Base-by-base conservation (phyloP, 2,797 vertebrate species). In the Tadarida brasiliensis region DNA sequence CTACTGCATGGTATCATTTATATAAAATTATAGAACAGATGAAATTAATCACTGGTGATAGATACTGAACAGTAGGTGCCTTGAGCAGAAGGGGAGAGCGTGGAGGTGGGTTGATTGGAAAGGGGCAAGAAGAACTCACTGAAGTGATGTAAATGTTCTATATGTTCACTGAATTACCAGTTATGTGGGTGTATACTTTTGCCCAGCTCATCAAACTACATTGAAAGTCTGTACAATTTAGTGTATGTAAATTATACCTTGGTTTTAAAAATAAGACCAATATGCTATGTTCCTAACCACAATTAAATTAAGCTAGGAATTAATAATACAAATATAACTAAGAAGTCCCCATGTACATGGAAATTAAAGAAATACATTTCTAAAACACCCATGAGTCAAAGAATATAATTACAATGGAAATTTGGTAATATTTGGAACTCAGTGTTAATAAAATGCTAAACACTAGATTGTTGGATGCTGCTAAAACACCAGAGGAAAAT, bases 361-460 rank as follows among this genome's bases (percentile, higher is more conserved):
- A 91, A 95, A 95, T 95, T 95, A 95, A 87, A 91, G 77, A 95
- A 87, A 92, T 82, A 82, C 59, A 87, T 95, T 95, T 83, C 77
- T 68, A 67, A 82, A 82, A 95, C 11, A 85, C 47, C 59, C 35
- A 49, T 68, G 76, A 39, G 65, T 91, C 83, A 67, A 91, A 74
- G 51, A 82, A 87, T 90, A 92, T 83, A 81, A 92, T 84, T 84
- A 84, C 78, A 89, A 68, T 89, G 65, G 54, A 84, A 88, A 95
- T 61, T 30, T 83, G 70, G n/a, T 78, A 84, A 78, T 84, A 92
- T 87, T 84, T 68, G 88, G 56, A 89, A 84, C 12, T 70, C 14
- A 24, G 7, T 61, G 35, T 61, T 76, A 92, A 89, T 89, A 89
- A 95, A 92, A 84, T 47, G 44, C 47, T 82, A 61, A 94, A 90